These are phyloP conservation scores for Picathartes gymnocephalus DNA, from an alignment of 2,113 vertebrate species.

Conservation along the genomic window DNA sequence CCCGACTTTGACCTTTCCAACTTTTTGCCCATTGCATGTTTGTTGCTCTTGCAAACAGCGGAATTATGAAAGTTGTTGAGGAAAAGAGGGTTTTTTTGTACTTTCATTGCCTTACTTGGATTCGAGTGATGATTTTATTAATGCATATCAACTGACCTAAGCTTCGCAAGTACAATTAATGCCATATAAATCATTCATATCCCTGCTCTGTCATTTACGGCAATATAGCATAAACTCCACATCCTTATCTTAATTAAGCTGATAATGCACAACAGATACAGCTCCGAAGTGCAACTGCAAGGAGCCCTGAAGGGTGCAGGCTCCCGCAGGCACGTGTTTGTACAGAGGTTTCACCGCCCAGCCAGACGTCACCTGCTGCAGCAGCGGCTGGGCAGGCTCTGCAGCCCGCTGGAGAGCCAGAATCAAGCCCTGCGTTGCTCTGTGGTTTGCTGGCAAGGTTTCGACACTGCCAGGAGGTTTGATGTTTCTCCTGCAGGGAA, in stretches of 20 bases:
- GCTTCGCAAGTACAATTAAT: neutral
- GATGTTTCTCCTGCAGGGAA: neutral
- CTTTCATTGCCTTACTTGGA: neutral
- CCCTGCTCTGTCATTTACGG: neutral
- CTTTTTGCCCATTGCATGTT: neutral
- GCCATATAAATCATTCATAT: neutral
- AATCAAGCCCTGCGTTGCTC: neutral
- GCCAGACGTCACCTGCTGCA: neutral
- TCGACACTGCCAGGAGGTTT: accelerated
- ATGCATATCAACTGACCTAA: neutral
- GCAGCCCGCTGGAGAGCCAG: neutral
- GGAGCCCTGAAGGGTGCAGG: neutral
- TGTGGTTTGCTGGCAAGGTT: neutral
- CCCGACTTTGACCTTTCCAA: neutral
- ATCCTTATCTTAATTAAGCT: slow-evolving; percentile 33
- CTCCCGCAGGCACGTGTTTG: accelerated
- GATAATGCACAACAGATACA: neutral
- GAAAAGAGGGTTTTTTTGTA: neutral
- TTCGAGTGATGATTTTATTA: neutral
- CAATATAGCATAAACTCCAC: neutral
- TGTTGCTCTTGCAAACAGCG: neutral
- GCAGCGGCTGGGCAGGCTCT: neutral
- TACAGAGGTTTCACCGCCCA: accelerated
- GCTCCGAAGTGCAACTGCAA: neutral
- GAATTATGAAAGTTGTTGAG: neutral